A percentile compares a stretch with the other conserved stretches of the same genome.
Evolutionary conservation across 1,140 invertebrate species (phyloP).

Genomic region (Sogatella furcifera): DNA sequence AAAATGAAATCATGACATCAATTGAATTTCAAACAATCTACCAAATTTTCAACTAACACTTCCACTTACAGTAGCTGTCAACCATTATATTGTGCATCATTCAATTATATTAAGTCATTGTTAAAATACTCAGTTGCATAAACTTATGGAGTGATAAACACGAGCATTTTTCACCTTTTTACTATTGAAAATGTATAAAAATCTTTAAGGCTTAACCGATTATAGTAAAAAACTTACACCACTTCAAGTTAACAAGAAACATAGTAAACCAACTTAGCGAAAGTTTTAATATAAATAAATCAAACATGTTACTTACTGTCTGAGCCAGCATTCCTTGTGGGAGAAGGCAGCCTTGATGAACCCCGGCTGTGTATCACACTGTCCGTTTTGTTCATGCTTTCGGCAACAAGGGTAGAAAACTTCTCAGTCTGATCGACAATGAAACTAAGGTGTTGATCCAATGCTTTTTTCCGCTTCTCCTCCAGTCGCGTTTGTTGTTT

Average conservation of each 20-base stretch:
- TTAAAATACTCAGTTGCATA: too few species aligned
- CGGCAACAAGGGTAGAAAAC: conserved; percentile 83
- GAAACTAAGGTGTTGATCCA: conserved; percentile 95
- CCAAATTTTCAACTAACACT: too few species aligned
- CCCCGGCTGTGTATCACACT: conserved; percentile 22
- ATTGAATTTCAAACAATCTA: too few species aligned
- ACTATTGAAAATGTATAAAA: too few species aligned
- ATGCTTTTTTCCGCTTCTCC: conserved; percentile 87
- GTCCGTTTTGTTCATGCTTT: conserved; percentile 59
- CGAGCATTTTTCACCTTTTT: too few species aligned
- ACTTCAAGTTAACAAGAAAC: too few species aligned
- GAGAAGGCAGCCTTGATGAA: conserved; percentile 34
- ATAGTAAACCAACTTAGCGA: too few species aligned
- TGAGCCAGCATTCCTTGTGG: conserved; percentile 28
- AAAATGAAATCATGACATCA: too few species aligned
- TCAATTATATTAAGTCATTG: too few species aligned
- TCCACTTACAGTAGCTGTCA: too few species aligned
- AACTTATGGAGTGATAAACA: conserved; percentile 13
- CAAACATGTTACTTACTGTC: background rate
- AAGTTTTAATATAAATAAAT: background rate
- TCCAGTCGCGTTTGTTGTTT: conserved; percentile 87
- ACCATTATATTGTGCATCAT: too few species aligned
- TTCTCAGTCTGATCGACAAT: conserved; percentile 99
- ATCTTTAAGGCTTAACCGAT: conserved; percentile 36
- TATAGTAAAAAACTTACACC: conserved; percentile 22